A percentile compares a stretch with the other conserved stretches of the same genome.
phyloP scores from a whole-genome alignment of 2,797 vertebrate genomes.

The Molossus molossus region DNA sequence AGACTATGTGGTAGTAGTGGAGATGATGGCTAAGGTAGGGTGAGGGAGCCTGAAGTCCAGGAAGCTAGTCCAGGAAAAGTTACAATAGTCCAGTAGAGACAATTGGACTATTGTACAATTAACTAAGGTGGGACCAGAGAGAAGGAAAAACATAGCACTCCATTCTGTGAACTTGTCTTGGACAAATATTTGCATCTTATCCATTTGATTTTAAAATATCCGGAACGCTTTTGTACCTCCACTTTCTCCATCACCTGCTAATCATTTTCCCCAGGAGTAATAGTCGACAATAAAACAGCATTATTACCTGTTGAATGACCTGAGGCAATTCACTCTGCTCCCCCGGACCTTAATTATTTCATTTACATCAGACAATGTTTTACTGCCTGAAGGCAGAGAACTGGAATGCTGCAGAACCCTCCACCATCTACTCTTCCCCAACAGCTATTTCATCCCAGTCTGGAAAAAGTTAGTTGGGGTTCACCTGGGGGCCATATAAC shows the following conservation, averaged over 20 bases:
- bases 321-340: not conserved
- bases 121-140: not conserved
- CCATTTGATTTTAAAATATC: conserved; percentile 53
- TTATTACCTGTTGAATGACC: not conserved
- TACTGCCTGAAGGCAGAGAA: conserved; percentile 9
- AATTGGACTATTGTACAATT: not conserved
- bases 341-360: conserved; percentile 6
- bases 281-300: not conserved
- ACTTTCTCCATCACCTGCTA: not conserved
- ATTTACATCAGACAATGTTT: conserved; percentile 56
- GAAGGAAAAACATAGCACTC: not conserved
- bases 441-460: not conserved
- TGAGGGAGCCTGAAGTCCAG: not conserved
- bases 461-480: not conserved
- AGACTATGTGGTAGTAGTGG: not conserved
- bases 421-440: not conserved
- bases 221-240: not conserved
- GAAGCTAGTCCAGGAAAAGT: not conserved
- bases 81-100: not conserved
- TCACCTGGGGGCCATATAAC: not conserved
- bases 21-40: not conserved
- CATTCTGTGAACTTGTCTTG: not conserved
- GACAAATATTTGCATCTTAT: conserved; percentile 2
- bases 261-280: not conserved
- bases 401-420: conserved; percentile 7